phyloP scores from a whole-genome alignment of 2,797 vertebrate species.

The Cryptoprocta ferox region DNA sequence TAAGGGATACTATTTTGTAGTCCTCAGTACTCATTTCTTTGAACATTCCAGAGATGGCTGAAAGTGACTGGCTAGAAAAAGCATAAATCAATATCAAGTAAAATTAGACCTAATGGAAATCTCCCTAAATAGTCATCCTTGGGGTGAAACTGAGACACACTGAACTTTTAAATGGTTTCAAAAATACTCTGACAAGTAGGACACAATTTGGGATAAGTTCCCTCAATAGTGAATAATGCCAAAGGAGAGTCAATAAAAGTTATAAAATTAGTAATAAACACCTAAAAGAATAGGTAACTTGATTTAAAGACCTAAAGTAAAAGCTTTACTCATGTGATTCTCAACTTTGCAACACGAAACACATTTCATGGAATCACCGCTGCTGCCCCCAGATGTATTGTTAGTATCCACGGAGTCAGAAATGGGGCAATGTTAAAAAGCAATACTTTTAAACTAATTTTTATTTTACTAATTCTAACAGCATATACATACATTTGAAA shows the following conservation, averaged over 20 bases:
- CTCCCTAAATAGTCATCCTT: background rate
- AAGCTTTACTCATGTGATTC: background rate
- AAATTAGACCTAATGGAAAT: background rate
- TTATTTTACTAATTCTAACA: background rate
- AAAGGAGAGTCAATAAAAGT: background rate
- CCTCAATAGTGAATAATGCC: background rate
- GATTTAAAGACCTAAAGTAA: background rate
- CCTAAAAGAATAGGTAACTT: background rate
- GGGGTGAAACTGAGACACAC: background rate
- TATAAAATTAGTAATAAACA: background rate
- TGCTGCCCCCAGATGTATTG: background rate
- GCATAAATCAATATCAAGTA: background rate
- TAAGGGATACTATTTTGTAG: background rate
- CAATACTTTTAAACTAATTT: background rate
- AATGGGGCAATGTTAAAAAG: background rate
- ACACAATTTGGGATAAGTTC: background rate
- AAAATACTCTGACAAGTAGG: background rate
- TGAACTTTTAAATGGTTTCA: background rate
- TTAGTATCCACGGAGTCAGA: background rate
- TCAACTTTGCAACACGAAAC: background rate
- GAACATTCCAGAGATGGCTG: background rate
- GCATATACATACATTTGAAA: background rate
- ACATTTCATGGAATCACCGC: background rate
- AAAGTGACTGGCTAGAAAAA: background rate
- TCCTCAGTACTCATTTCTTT: background rate